These are phyloP conservation scores for Drosophila hydei DNA, from an alignment of 1,140 invertebrate species.

Conservation along the genomic window DNA sequence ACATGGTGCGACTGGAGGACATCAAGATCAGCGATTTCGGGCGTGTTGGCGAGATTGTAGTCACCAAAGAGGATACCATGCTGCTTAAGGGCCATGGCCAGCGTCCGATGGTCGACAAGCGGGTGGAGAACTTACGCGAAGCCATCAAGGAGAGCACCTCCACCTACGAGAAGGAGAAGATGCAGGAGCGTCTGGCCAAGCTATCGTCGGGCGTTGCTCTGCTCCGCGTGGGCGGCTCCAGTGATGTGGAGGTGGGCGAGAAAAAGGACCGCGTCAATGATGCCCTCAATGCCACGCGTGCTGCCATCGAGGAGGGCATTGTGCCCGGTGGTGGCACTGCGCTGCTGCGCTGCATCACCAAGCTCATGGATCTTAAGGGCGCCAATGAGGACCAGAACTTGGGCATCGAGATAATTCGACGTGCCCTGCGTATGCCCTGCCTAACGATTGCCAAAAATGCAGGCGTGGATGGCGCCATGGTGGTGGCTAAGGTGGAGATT, in stretches of 20 bases:
- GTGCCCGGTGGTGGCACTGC: conserved; percentile 99
- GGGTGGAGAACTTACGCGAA: conserved; percentile 95
- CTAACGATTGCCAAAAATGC: conserved; percentile 98
- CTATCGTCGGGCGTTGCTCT: conserved; percentile 97
- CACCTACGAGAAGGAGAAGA: conserved; percentile 99
- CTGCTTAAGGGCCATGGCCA: conserved; percentile 95
- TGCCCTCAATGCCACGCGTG: conserved; percentile 98
- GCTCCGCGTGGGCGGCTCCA: conserved; percentile 97
- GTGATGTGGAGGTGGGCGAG: conserved; percentile 99
- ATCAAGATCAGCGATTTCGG: conserved; percentile 95
- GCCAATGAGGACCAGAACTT: conserved; percentile 92
- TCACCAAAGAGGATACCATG: conserved; percentile 99
- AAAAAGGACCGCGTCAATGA: conserved; percentile 99
- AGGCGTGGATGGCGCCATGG: conserved; percentile 96
- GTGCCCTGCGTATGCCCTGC: conserved; percentile 96
- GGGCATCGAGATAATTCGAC: conserved; percentile 95
- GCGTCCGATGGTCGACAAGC: conserved; percentile 92
- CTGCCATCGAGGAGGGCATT: conserved; percentile 99
- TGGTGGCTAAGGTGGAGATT: conserved; percentile 96
- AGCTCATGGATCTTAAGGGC: conserved; percentile 89
- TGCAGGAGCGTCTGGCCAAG: conserved; percentile 97
- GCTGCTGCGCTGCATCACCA: conserved; percentile 93
- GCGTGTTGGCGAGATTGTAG: conserved; percentile 95
- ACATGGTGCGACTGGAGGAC: conserved; percentile 97
- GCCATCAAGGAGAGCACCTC: conserved; percentile 97